Evolutionary conservation across 2,888 invertebrate species (phyloP).

Genomic region (Pediacus dermestoides): DNA sequence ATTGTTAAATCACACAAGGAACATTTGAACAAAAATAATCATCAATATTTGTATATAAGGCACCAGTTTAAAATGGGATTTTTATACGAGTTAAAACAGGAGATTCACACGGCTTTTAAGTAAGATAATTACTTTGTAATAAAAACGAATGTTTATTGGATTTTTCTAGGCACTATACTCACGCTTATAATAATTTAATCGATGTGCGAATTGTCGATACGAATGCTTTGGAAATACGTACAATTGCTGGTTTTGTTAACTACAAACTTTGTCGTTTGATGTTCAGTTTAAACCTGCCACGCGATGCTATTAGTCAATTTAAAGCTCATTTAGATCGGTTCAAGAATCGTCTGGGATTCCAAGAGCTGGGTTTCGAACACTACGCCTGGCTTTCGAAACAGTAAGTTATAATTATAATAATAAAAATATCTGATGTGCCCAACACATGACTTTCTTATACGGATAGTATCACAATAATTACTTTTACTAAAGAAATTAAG

Average conservation of each 20-base stretch:
- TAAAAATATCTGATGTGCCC: too few species aligned
- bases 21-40: constrained; percentile 84
- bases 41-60: constrained; percentile 87
- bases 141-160: not conserved
- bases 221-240: constrained; percentile 89
- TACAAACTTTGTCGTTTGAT: constrained; percentile 92
- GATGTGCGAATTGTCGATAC: constrained; percentile 87
- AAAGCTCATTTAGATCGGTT: constrained; percentile 89
- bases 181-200: constrained; percentile 85
- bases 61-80: constrained; percentile 98
- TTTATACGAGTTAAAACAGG: constrained; percentile 90
- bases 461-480: too few species aligned
- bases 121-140: constrained; percentile 39
- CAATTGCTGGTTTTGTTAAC: constrained; percentile 91
- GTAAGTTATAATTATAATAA: constrained; percentile 53
- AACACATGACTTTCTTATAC: too few species aligned
- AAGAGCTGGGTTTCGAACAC: constrained; percentile 89
- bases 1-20: constrained; percentile 85
- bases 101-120: constrained; percentile 79
- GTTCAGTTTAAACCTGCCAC: constrained; percentile 82
- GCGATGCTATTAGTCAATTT: constrained; percentile 94
- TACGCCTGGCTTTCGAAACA: constrained; percentile 94
- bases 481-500: not conserved
- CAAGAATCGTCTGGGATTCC: constrained; percentile 73
- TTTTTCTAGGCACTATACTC: constrained; percentile 66